phyloP scores from a whole-genome alignment of 2,888 invertebrate species.

The Hirtodrosophila duncani region DNA sequence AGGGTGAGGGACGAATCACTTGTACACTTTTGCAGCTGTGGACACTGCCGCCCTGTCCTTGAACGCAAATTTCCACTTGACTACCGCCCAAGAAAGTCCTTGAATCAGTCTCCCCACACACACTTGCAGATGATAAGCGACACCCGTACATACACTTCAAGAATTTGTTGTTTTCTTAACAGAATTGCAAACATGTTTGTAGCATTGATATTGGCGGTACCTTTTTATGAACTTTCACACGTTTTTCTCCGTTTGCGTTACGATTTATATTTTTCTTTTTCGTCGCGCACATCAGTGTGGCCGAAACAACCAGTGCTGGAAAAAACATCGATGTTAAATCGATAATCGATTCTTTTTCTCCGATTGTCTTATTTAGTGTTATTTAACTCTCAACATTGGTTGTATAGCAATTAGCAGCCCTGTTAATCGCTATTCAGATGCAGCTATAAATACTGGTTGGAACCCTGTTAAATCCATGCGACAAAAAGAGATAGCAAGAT shows the following conservation, averaged over 20 bases:
- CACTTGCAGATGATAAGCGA: constrained; percentile 13
- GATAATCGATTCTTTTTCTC: too few relatives aligned
- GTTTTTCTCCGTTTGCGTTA: constrained; percentile 62
- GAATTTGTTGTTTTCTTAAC: too few relatives aligned
- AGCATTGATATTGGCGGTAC: constrained; percentile 32
- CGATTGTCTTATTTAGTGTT: too few relatives aligned
- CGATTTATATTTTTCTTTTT: constrained; percentile 66
- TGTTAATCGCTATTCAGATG: too few relatives aligned
- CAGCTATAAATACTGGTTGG: too few relatives aligned
- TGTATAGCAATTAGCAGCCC: too few relatives aligned
- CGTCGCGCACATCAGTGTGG: constrained; percentile 63
- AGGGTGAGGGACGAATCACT: constrained; percentile 10
- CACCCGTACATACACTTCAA: constrained; percentile 17
- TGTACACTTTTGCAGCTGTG: constrained; percentile 50
- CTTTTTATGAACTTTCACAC: constrained; percentile 62
- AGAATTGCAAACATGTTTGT: background rate
- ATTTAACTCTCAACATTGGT: too few relatives aligned
- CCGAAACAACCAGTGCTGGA: constrained; percentile 48
- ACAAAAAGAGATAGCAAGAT: too few relatives aligned
- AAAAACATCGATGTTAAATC: too few relatives aligned
- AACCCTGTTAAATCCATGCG: too few relatives aligned
- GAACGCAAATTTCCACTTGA: constrained; percentile 70
- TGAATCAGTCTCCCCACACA: constrained; percentile 45
- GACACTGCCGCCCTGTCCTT: constrained; percentile 67
- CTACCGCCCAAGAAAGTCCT: constrained; percentile 55